Evolutionary conservation across 1,140 invertebrate species (phyloP), one percentile per base, ranked within the genome.

Genomic region (Drosophila paulistorum): DNA sequence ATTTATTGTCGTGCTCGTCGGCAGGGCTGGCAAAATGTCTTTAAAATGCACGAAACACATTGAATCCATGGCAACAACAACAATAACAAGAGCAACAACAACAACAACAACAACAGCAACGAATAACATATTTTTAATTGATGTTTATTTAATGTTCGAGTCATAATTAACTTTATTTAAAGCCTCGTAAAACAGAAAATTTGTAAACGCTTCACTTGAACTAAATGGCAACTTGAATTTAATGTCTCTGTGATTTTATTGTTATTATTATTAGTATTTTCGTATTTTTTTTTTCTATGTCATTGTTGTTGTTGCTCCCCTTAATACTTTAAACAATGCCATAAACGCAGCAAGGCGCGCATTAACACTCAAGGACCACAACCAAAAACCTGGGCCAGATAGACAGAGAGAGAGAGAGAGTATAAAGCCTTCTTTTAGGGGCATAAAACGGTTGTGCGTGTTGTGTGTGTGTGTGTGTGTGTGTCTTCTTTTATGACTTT

Each of bases 111-210:
- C 62, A 64, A 17, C 17, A 17, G 17, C 17, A 17, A 17, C 17
- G 17, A 30, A 54, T 20, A 65, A 60, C 68, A 81, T 74, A 68
- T 79, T 89, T 87, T 87, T 89, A 89, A 87, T 87, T 87, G 80
- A 87, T 87, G 84, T 87, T 87, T 78, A 89, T 79, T 89, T 89
- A 89, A 89, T 80, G 84, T 87, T 89, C 84, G 80, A 74, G 45
- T 7, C 84, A 89, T 87, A 87, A 87, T 87, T 87, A 89, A 89
- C 80, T 89, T 89, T 87, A 80, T 87, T 83, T 79, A 83, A 83
- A 79, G 80, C 77, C 80, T 87, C 84, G 80, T 89, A 84, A 87
- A 87, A 73, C 55, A 67, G 59, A 73, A 87, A 83, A 87, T 78
- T 87, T 80, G 79, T 77, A 74, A 77, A 79, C 79, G 83, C 83